Evolutionary conservation across 2,113 vertebrate species (phyloP).

Genomic region (Dasyurus viverrinus): DNA sequence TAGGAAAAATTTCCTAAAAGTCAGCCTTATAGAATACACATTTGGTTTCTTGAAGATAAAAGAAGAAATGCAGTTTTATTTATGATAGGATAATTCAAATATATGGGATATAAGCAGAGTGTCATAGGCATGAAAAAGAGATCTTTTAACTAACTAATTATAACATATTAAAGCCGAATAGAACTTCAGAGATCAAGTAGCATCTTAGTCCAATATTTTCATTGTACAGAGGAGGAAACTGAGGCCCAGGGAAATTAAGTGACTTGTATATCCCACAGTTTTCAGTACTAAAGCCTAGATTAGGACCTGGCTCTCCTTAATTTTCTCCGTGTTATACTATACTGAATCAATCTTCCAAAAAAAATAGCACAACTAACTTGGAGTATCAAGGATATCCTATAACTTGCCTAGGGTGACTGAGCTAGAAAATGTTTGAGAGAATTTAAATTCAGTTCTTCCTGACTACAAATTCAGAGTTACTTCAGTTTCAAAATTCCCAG

Average conservation of each 20-base stretch:
- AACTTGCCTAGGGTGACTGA: background rate
- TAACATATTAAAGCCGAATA: background rate
- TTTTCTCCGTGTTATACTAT: background rate
- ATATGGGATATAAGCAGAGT: background rate
- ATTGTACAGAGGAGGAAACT: background rate
- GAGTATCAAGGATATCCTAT: background rate
- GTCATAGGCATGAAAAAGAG: background rate
- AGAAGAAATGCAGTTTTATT: background rate
- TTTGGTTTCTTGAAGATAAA: background rate
- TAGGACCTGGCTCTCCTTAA: background rate
- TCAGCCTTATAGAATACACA: background rate
- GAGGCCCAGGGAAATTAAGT: background rate
- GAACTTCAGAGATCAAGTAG: background rate
- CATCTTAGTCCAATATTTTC: background rate
- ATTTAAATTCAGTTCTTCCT: background rate
- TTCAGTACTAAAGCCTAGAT: background rate
- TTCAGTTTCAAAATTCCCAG: background rate
- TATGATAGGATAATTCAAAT: background rate
- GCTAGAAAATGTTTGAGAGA: background rate
- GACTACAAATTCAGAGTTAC: background rate
- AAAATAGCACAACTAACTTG: background rate
- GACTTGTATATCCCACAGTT: background rate
- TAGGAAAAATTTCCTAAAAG: background rate
- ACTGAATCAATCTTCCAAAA: slow-evolving; percentile 34
- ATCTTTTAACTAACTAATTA: background rate